Evolutionary conservation across 2,113 vertebrate species (phyloP).

Genomic region (Pedionomus torquatus): DNA sequence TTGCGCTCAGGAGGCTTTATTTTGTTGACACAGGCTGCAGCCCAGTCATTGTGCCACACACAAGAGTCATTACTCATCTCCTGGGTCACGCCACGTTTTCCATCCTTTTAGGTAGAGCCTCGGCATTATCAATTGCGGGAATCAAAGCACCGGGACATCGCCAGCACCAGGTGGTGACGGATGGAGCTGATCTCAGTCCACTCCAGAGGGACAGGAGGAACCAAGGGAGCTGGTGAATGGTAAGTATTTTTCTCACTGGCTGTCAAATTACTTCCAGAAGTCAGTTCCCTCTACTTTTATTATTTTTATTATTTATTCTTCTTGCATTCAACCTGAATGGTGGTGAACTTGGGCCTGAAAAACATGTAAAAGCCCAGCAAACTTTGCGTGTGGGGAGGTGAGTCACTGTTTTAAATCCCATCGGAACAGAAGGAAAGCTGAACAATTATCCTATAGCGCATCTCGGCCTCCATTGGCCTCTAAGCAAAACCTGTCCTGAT

Average conservation of each 20-base stretch:
- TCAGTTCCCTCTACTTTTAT: not conserved
- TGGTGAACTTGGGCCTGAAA: not conserved
- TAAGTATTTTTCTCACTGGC: constrained; percentile 27
- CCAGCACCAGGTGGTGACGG: not conserved
- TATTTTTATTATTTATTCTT: not conserved
- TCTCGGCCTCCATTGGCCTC: not conserved
- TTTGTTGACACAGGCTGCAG: fast-evolving
- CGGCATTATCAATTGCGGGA: not conserved
- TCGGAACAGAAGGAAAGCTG: not conserved
- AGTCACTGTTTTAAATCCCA: not conserved
- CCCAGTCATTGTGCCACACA: not conserved
- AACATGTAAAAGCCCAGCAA: not conserved
- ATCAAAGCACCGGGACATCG: fast-evolving
- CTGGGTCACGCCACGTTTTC: not conserved
- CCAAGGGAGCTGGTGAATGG: not conserved
- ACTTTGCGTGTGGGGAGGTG: not conserved
- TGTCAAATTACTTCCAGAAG: not conserved
- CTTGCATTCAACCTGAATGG: not conserved
- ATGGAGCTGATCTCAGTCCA: not conserved
- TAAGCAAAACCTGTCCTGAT: not conserved
- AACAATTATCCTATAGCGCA: fast-evolving
- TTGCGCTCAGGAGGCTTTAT: not conserved
- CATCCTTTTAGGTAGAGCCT: not conserved
- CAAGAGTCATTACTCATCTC: not conserved
- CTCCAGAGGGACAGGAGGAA: not conserved